Evolutionary conservation across 2,113 vertebrate genomes (phyloP).

Genomic region (Microtus oregoni): DNA sequence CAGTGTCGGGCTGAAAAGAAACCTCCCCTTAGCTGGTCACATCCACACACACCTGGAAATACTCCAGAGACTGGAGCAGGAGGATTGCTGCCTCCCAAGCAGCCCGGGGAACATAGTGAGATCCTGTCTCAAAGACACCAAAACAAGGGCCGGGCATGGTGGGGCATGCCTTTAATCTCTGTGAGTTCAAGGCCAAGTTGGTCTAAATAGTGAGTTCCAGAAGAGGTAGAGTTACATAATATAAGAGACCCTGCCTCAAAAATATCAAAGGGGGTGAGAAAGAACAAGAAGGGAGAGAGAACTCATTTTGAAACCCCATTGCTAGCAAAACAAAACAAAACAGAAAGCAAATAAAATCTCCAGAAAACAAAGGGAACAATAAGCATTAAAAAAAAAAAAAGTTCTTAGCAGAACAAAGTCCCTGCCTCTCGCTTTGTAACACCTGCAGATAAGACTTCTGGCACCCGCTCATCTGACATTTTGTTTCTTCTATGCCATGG

Average conservation of each 20-base stretch:
- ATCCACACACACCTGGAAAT: background rate
- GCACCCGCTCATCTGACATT: background rate
- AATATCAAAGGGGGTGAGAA: background rate
- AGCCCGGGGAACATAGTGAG: background rate
- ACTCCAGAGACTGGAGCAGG: background rate
- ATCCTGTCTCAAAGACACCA: background rate
- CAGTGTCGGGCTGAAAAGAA: background rate
- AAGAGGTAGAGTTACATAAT: background rate
- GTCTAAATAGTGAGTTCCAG: background rate
- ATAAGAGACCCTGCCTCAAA: background rate
- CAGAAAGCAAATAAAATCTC: background rate
- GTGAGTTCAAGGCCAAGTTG: background rate
- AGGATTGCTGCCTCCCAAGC: background rate
- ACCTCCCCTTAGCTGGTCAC: background rate
- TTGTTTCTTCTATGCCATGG: constrained; percentile 12
- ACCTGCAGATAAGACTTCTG: background rate
- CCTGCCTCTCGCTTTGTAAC: background rate
- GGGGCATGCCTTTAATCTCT: background rate
- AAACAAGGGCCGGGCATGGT: background rate
- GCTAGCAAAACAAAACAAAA: background rate
- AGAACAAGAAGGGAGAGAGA: background rate
- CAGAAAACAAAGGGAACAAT: background rate
- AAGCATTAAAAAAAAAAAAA: background rate
- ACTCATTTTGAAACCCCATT: background rate
- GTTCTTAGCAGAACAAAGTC: background rate